phyloP scores from a whole-genome alignment of 2,797 vertebrate species.

The Enteromius treurensis region DNA sequence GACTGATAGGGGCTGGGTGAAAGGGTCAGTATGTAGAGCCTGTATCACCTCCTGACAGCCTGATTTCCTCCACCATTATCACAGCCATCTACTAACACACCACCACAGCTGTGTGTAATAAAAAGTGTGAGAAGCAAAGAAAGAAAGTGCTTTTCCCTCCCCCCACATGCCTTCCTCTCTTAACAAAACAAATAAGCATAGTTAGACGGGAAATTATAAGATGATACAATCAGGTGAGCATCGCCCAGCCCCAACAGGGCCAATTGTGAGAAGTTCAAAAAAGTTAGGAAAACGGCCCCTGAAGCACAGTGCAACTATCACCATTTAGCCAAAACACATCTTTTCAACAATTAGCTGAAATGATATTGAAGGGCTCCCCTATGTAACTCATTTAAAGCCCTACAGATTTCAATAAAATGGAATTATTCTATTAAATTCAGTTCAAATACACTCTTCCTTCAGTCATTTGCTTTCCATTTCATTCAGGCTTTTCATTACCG shows the following conservation, averaged over 20 bases:
- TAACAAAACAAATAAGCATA: slow-evolving; percentile 19
- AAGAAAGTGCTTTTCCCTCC: slow-evolving; percentile 61
- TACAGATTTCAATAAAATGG: slow-evolving; percentile 27
- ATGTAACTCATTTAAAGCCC: slow-evolving; percentile 16
- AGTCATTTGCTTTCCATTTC: slow-evolving; percentile 71
- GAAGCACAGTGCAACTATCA: slow-evolving; percentile 15
- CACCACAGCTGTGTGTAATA: slow-evolving; percentile 90
- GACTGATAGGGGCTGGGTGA: slow-evolving; percentile 90
- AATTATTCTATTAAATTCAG: slow-evolving; percentile 25
- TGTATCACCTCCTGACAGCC: slow-evolving; percentile 51
- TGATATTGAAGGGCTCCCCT: slow-evolving; percentile 25
- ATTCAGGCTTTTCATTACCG: slow-evolving; percentile 72
- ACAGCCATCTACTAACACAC: slow-evolving; percentile 87
- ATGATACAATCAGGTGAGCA: slow-evolving; percentile 35
- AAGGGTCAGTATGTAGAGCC: slow-evolving; percentile 85
- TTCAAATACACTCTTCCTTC: slow-evolving; percentile 66
- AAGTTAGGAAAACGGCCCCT: slow-evolving; percentile 19
- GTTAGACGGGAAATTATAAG: slow-evolving; percentile 29
- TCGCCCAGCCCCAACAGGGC: neutral
- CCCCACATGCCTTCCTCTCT: slow-evolving; percentile 26
- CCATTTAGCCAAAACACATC: slow-evolving; percentile 20
- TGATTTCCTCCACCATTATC: slow-evolving; percentile 78
- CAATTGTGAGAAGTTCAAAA: slow-evolving; percentile 2
- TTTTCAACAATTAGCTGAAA: slow-evolving; percentile 40
- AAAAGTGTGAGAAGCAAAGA: slow-evolving; percentile 44